Percentiles rank a stretch among this genome's conserved stretches.
These are phyloP conservation scores for Choloepus hoffmanni DNA, from an alignment of 2,113 vertebrate species.

Conservation along the genomic window DNA sequence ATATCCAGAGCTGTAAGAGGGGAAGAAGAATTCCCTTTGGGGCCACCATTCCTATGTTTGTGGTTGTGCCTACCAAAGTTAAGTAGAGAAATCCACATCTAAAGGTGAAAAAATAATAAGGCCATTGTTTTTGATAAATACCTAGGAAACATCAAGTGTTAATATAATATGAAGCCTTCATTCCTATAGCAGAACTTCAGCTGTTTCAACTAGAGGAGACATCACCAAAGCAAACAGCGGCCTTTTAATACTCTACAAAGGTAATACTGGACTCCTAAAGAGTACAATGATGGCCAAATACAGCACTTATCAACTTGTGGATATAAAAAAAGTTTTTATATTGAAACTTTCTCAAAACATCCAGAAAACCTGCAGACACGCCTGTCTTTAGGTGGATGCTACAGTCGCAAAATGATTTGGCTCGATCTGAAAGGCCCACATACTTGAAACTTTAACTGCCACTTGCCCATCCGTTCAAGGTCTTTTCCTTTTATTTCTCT, in stretches of 20 bases:
- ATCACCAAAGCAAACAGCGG: neutral
- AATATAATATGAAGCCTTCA: neutral
- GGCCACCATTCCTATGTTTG: neutral
- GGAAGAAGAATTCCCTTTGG: neutral
- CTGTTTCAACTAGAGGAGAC: neutral
- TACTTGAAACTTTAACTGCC: neutral
- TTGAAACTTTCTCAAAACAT: neutral
- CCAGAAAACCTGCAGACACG: neutral
- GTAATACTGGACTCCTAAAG: neutral
- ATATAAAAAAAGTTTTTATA: neutral
- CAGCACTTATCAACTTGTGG: neutral
- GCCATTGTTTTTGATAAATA: neutral
- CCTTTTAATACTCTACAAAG: neutral
- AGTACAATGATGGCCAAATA: neutral
- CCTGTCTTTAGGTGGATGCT: accelerated
- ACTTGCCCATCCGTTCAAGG: neutral
- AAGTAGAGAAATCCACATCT: neutral
- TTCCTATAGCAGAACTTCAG: neutral
- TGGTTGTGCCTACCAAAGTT: no score
- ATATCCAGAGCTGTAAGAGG: no score
- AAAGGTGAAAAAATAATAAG: neutral
- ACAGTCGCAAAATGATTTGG: neutral
- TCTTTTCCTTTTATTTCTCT: neutral
- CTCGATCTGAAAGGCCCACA: neutral
- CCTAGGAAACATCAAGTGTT: neutral